Conservation (phyloP, 2,797 vertebrate genomes). For the Myotis myotis region DNA sequence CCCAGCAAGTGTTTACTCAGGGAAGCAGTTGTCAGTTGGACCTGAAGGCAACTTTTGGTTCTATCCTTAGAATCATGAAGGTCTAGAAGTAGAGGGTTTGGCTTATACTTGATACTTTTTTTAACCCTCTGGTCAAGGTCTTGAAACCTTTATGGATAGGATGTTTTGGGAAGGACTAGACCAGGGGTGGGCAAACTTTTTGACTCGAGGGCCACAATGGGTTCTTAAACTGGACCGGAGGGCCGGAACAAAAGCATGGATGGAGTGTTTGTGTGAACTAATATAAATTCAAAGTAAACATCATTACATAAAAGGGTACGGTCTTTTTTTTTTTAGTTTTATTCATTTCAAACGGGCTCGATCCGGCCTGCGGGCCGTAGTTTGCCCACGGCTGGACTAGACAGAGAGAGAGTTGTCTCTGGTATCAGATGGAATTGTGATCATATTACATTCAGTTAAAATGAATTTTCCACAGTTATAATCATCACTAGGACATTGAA, state of each 20-base stretch:
- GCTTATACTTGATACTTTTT: neutral
- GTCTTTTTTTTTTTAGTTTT: no score
- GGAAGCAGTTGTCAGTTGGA: neutral
- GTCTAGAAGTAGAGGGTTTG: neutral
- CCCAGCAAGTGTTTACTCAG: neutral
- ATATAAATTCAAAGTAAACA: no score
- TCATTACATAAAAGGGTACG: no score
- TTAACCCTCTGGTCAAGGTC: neutral
- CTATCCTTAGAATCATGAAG: neutral
- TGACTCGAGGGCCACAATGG: no score
- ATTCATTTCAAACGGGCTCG: no score
- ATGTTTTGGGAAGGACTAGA: neutral
- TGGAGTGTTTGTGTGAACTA: no score
- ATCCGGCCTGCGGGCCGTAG: no score
- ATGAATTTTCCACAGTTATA: neutral
- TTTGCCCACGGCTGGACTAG: no score
- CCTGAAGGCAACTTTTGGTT: neutral
- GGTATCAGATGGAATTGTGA: neutral
- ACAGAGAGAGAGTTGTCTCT: no score
- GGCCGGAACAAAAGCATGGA: no score
- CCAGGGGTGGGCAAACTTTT: no score
- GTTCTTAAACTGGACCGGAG: no score
- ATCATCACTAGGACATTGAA: constrained; percentile 3
- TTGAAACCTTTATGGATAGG: neutral
- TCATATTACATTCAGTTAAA: neutral